These are phyloP conservation scores for Mimas tiliae DNA, from an alignment of 2,888 invertebrate species.

Conservation along the genomic window DNA sequence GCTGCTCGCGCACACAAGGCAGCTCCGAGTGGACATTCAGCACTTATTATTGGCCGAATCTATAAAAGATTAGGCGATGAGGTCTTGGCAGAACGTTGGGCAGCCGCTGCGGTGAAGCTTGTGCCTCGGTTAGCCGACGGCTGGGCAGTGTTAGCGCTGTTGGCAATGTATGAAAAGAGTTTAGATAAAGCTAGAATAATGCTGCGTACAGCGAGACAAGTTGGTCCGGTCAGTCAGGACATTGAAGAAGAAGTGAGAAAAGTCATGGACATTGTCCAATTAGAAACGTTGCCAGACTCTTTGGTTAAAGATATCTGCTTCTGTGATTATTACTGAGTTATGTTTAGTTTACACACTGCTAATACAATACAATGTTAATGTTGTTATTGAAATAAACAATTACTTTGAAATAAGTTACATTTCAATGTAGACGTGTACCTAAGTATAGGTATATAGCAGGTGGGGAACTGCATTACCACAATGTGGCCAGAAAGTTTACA, in stretches of 20 bases:
- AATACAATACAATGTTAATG: neutral
- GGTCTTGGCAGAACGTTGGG: slow-evolving; percentile 70
- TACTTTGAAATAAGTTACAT: neutral
- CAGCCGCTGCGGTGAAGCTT: slow-evolving; percentile 64
- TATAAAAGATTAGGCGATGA: slow-evolving; percentile 58
- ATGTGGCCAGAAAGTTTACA: slow-evolving; percentile 23
- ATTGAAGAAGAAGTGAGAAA: slow-evolving; percentile 60
- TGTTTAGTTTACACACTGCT: slow-evolving; percentile 7
- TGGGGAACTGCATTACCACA: slow-evolving; percentile 13
- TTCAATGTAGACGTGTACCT: slow-evolving; percentile 26
- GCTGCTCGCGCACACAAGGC: slow-evolving; percentile 70
- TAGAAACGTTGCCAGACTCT: slow-evolving; percentile 59
- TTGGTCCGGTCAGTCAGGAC: slow-evolving; percentile 63
- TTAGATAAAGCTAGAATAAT: slow-evolving; percentile 63
- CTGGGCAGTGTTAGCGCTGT: slow-evolving; percentile 70
- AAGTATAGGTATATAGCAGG: slow-evolving; percentile 8
- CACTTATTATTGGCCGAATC: slow-evolving; percentile 64
- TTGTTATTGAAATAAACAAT: slow-evolving; percentile 6
- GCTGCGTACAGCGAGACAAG: slow-evolving; percentile 70
- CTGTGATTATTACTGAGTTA: slow-evolving; percentile 41
- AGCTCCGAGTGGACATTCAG: slow-evolving; percentile 66
- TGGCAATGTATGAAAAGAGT: slow-evolving; percentile 63
- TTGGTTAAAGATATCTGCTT: slow-evolving; percentile 67
- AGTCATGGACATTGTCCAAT: slow-evolving; percentile 52
- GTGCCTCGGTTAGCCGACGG: slow-evolving; percentile 73